Percentiles rank a stretch among this genome's conserved stretches.
Conservation (phyloP, 2,797 vertebrate genomes). For the Hemitrygon akajei region DNA sequence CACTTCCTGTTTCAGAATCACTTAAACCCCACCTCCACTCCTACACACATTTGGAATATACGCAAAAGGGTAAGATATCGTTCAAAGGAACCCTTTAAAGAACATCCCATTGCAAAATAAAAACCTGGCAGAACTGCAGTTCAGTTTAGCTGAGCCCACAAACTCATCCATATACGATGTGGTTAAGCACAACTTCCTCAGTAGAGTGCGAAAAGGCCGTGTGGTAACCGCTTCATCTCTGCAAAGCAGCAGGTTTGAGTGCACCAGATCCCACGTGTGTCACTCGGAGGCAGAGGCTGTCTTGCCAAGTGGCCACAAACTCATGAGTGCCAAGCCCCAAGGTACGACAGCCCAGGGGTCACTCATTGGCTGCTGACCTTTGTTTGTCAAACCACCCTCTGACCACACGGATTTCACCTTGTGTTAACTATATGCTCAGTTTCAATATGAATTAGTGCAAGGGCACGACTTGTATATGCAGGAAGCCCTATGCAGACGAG, state of each 20-base stretch:
- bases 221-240: neutral
- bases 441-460: neutral
- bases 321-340: neutral
- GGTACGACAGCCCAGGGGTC: neutral
- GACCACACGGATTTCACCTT: neutral
- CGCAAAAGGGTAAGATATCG: too few species aligned
- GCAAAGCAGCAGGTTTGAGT: neutral
- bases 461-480: neutral
- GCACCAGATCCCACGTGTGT: too few species aligned
- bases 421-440: neutral
- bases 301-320: neutral
- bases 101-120: neutral
- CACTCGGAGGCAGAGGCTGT: too few species aligned
- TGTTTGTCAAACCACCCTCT: neutral
- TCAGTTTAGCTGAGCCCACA: neutral
- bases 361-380: neutral
- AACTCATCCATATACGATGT: neutral
- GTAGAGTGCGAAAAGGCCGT: neutral
- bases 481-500: neutral
- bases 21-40: neutral
- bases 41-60: neutral
- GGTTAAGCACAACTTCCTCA: conserved; percentile 4
- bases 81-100: neutral
- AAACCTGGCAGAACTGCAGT: neutral
- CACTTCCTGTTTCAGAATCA: neutral